phyloP scores from a whole-genome alignment of 2,888 invertebrate species.

The Agriopis aurantiaria region DNA sequence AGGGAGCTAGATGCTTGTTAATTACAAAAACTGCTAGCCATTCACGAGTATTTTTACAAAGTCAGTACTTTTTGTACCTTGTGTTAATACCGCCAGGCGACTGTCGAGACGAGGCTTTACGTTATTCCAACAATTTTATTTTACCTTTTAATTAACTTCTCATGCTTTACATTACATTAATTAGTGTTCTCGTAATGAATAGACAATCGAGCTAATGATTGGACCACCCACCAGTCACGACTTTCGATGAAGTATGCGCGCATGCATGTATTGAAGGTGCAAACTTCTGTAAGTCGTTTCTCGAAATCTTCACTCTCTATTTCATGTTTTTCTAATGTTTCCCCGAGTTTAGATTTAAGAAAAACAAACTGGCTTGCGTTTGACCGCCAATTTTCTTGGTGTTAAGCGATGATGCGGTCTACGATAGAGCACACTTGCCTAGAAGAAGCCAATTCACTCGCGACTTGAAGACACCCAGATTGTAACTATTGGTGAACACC shows the following conservation, averaged over 20 bases:
- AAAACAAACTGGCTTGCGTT: too few species aligned
- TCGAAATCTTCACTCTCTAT: constrained; percentile 14
- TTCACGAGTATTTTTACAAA: constrained; percentile 27
- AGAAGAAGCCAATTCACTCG: too few species aligned
- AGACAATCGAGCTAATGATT: constrained; percentile 8
- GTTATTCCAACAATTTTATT: constrained; percentile 30
- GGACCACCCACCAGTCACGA: constrained; percentile 7
- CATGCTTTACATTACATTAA: constrained; percentile 14
- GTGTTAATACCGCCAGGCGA: constrained; percentile 30
- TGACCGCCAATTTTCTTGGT: too few species aligned
- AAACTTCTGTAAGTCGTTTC: constrained; percentile 1
- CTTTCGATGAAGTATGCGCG: constrained; percentile 9
- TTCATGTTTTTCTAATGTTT: constrained; percentile 18
- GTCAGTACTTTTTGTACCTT: constrained; percentile 32
- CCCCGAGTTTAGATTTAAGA: neutral
- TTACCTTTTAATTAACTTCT: constrained; percentile 37
- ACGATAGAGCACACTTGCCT: too few species aligned
- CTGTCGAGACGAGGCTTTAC: constrained; percentile 16
- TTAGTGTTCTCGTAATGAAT: constrained; percentile 4
- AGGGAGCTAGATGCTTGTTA: constrained; percentile 34
- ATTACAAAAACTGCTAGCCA: constrained; percentile 34
- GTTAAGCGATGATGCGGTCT: too few species aligned
- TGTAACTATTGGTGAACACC: too few species aligned
- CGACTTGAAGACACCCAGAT: too few species aligned
- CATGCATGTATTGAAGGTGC: constrained; percentile 7